Evolutionary conservation across 2,888 invertebrate genomes (phyloP).

Genomic region (Mystacides longicornis): DNA sequence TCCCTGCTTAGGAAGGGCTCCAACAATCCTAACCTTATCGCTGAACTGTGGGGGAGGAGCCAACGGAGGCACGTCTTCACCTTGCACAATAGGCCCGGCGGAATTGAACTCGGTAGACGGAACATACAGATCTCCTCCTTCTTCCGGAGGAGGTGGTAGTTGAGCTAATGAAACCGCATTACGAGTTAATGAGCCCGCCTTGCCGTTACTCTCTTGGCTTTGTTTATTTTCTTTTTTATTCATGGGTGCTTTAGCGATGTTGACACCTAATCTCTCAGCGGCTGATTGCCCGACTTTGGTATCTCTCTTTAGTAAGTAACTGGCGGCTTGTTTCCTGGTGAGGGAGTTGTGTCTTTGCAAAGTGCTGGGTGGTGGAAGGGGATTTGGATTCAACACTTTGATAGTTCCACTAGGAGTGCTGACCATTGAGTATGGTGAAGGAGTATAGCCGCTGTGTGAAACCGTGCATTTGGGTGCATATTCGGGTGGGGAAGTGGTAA

Average conservation of each 20-base stretch:
- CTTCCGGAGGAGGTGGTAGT: slow-evolving; percentile 73
- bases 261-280: slow-evolving; percentile 44
- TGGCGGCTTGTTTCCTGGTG: slow-evolving; percentile 53
- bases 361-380: slow-evolving; percentile 40
- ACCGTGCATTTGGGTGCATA: slow-evolving; percentile 15
- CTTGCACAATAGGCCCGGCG: slow-evolving; percentile 34
- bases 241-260: slow-evolving; percentile 37
- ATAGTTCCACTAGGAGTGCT: slow-evolving; percentile 25
- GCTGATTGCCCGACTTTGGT: slow-evolving; percentile 35
- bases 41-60: slow-evolving; percentile 90
- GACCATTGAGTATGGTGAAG: slow-evolving; percentile 35
- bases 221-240: slow-evolving; percentile 14
- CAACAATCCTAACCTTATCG: slow-evolving; percentile 78
- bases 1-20: slow-evolving; percentile 68
- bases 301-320: slow-evolving; percentile 48
- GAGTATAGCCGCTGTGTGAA: slow-evolving; percentile 33
- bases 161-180: slow-evolving; percentile 71
- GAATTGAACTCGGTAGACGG: slow-evolving; percentile 54
- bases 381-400: slow-evolving; percentile 27
- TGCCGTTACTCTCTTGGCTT: slow-evolving; percentile 28
- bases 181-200: slow-evolving; percentile 47
- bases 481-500: slow-evolving; percentile 24
- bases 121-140: slow-evolving; percentile 54
- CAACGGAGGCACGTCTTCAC: slow-evolving; percentile 42
- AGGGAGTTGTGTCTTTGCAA: slow-evolving; percentile 57